Conservation (phyloP, 1,140 invertebrate species). For the Papilio glaucus region DNA sequence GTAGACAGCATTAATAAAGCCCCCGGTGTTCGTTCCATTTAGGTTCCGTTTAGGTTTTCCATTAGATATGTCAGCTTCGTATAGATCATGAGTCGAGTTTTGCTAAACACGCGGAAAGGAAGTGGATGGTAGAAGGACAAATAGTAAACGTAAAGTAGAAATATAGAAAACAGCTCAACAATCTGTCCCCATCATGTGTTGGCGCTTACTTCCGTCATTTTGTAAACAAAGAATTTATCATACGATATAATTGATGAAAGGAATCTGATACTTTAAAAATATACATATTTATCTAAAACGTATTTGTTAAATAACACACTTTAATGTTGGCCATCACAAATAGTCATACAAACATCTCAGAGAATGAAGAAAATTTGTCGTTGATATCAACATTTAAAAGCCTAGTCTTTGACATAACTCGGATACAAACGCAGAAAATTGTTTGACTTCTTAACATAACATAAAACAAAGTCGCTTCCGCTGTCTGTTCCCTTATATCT, state of each 20-base stretch:
- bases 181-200: neutral
- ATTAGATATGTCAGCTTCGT: too few relatives aligned
- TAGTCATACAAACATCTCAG: too few relatives aligned
- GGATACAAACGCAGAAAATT: too few relatives aligned
- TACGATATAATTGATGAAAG: neutral
- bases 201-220: constrained; percentile 8
- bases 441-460: too few relatives aligned
- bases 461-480: too few relatives aligned
- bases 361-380: too few relatives aligned
- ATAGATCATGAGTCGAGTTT: neutral
- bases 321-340: neutral
- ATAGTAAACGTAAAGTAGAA: neutral
- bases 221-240: neutral
- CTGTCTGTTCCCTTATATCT: too few relatives aligned
- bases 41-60: too few relatives aligned
- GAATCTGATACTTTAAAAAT: neutral
- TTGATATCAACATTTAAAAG: too few relatives aligned
- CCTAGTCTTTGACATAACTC: too few relatives aligned
- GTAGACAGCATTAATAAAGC: too few relatives aligned
- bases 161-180: constrained; percentile 15
- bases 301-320: neutral
- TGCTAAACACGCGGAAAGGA: constrained; percentile 15
- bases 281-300: neutral
- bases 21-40: too few relatives aligned
- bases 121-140: neutral